A percentile compares a stretch with the other conserved stretches of the same genome.
Evolutionary conservation across 2,888 invertebrate genomes (phyloP).

Genomic region (Pollenia amentaria): DNA sequence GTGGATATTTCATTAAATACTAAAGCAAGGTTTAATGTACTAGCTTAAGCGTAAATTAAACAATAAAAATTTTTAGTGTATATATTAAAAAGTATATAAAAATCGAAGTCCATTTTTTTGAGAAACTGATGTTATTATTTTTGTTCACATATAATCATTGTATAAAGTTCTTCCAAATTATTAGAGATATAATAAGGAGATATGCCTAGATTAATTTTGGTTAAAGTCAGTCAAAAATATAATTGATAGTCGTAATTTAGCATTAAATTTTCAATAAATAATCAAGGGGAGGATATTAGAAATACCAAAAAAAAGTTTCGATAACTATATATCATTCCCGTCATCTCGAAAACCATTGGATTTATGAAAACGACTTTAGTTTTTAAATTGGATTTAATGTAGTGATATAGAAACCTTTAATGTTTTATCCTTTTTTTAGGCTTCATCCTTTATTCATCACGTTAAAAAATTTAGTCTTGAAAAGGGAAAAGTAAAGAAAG

Average conservation of each 20-base stretch:
- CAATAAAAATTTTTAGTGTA: slow-evolving; percentile 41
- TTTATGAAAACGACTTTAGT: slow-evolving; percentile 36
- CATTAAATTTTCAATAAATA: slow-evolving; percentile 45
- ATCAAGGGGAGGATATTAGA: slow-evolving; percentile 49
- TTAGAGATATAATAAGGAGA: slow-evolving; percentile 73
- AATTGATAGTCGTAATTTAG: slow-evolving; percentile 69
- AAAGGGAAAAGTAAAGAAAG: neutral
- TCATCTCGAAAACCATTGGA: slow-evolving; percentile 71
- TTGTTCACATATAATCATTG: slow-evolving; percentile 82
- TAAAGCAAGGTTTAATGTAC: slow-evolving; percentile 60
- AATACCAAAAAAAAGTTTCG: slow-evolving; percentile 35
- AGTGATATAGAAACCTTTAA: slow-evolving; percentile 1
- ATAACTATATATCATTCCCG: slow-evolving; percentile 40
- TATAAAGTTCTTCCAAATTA: slow-evolving; percentile 77
- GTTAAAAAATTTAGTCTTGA: neutral
- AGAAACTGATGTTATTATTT: slow-evolving; percentile 84
- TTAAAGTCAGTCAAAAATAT: slow-evolving; percentile 84
- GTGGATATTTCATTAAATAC: slow-evolving; percentile 44
- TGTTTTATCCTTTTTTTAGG: neutral
- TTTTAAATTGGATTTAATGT: neutral
- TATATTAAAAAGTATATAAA: slow-evolving; percentile 77
- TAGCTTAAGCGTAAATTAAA: slow-evolving; percentile 72
- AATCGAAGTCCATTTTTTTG: slow-evolving; percentile 84
- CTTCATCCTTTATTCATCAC: slow-evolving; percentile 13
- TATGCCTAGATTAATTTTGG: slow-evolving; percentile 77